Base-by-base conservation (phyloP, 1,140 invertebrate genomes). In the Drosophila saltans region DNA sequence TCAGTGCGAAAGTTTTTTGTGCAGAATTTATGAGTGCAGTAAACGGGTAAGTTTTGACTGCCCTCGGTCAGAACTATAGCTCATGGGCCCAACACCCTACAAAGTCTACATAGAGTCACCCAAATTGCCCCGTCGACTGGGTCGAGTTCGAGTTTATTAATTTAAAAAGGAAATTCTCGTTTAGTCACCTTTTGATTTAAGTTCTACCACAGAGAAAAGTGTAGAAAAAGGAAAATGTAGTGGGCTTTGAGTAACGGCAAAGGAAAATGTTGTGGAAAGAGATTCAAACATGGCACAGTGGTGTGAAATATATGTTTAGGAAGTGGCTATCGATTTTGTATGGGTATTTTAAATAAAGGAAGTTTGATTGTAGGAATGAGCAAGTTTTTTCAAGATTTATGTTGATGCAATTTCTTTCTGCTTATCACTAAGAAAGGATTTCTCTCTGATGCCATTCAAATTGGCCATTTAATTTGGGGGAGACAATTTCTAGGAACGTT, bases 171-270 rank as follows among this genome's bases (percentile, higher is more conserved):
- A 91, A 91, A 91, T 91, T 91, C 81, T 80, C 83, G 81, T 91
- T 91, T 91, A 91, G 81, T 91, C 83, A 91, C 89, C 88, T 90
- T 90, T 90, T 90, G 86, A 90, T 90, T 90, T 90, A 90, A 84
- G 78, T 71, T 52, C 45, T 21, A 26, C 66, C 65, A 36, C 41
- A 70, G 57, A 36, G 52, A 40, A 43, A 71, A 55, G 56, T 59
- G 28, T 40, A 16, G 57, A 41, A 68, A 45, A 41, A 36, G 33
- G 56, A 26, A 33, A 36, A 24, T 36, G 6, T 67, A 72, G 72
- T 76, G 16, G 64, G 72, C 56, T 64, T 72, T 64, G 56, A 52
- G 45, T 62, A 73, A 40, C 11, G 62, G 36, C n/a, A 64, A 72
- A 43, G 63, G 72, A 68, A 75, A 68, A 26, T 64, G 45, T 33